Percentiles rank a stretch among this genome's conserved stretches.
phyloP scores from a whole-genome alignment of 2,888 invertebrate genomes.

The Horisme vitalbata region DNA sequence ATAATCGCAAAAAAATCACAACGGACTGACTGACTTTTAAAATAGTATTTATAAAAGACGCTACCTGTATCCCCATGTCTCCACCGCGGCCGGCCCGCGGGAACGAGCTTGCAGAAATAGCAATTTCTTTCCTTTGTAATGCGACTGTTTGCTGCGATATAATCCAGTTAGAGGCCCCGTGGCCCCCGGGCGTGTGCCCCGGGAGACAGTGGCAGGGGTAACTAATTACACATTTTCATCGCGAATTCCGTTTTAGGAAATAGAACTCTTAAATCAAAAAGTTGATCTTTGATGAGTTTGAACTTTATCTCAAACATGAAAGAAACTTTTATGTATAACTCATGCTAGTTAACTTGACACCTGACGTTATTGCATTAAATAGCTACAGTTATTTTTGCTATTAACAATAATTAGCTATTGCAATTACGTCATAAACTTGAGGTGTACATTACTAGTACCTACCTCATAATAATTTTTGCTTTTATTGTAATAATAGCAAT shows the following conservation, averaged over 20 bases:
- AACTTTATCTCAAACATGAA: background rate
- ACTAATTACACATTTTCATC: slow-evolving; percentile 48
- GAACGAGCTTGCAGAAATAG: slow-evolving; percentile 56
- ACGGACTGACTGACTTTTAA: too few species aligned
- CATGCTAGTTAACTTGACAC: too few species aligned
- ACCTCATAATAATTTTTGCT: too few species aligned
- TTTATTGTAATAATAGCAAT: too few species aligned
- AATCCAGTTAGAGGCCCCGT: slow-evolving; percentile 56
- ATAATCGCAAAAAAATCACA: too few species aligned
- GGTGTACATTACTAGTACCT: too few species aligned
- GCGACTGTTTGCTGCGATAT: slow-evolving; percentile 73
- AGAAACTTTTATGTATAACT: too few species aligned
- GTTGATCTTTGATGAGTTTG: slow-evolving; percentile 12
- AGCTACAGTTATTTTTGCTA: too few species aligned
- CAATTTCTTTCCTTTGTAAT: slow-evolving; percentile 76
- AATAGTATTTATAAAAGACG: background rate
- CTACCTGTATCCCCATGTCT: slow-evolving; percentile 5
- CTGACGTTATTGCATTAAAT: too few species aligned
- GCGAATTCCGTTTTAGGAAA: slow-evolving; percentile 32
- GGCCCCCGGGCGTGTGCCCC: background rate
- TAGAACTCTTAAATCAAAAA: slow-evolving; percentile 6
- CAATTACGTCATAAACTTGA: too few species aligned
- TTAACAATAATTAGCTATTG: too few species aligned
- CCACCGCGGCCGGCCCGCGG: background rate
- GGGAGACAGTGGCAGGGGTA: slow-evolving; percentile 17